Evolutionary conservation across 1,140 invertebrate genomes (phyloP).

Genomic region (Anoplolepis gracilipes): DNA sequence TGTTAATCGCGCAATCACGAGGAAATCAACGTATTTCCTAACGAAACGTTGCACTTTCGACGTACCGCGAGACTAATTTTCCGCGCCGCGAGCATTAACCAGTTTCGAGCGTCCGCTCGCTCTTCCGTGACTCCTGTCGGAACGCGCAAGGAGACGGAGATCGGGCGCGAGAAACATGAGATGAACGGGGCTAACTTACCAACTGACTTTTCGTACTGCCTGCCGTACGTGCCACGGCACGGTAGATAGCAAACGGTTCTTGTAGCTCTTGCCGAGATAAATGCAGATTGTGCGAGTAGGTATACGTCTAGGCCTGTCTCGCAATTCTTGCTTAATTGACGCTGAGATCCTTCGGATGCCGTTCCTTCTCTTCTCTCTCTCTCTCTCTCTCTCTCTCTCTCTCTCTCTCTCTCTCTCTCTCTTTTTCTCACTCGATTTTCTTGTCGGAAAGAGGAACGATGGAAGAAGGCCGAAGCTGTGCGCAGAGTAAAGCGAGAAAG

Average conservation of each 20-base stretch:
- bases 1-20: slow-evolving; percentile 41
- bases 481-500: slow-evolving; percentile 12
- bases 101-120: slow-evolving; percentile 48
- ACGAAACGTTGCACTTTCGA: slow-evolving; percentile 29
- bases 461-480: background rate
- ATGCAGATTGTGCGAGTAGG: slow-evolving; percentile 77
- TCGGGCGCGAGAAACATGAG: slow-evolving; percentile 37
- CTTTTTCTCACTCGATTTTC: slow-evolving; percentile 30
- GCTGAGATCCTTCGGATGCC: slow-evolving; percentile 76
- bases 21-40: slow-evolving; percentile 35
- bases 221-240: slow-evolving; percentile 35
- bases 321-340: slow-evolving; percentile 80
- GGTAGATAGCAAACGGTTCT: slow-evolving; percentile 64
- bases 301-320: slow-evolving; percentile 78
- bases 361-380: slow-evolving; percentile 52
- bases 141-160: background rate
- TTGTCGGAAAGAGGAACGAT: slow-evolving; percentile 2
- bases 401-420: slow-evolving; percentile 22
- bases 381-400: slow-evolving; percentile 25
- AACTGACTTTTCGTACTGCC: slow-evolving; percentile 45
- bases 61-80: slow-evolving; percentile 48
- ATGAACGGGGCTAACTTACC: slow-evolving; percentile 45
- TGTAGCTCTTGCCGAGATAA: slow-evolving; percentile 70
- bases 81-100: slow-evolving; percentile 45
- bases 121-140: slow-evolving; percentile 47